These are phyloP conservation scores for Nymphalis c-album DNA, from an alignment of 2,888 invertebrate genomes.

Conservation along the genomic window DNA sequence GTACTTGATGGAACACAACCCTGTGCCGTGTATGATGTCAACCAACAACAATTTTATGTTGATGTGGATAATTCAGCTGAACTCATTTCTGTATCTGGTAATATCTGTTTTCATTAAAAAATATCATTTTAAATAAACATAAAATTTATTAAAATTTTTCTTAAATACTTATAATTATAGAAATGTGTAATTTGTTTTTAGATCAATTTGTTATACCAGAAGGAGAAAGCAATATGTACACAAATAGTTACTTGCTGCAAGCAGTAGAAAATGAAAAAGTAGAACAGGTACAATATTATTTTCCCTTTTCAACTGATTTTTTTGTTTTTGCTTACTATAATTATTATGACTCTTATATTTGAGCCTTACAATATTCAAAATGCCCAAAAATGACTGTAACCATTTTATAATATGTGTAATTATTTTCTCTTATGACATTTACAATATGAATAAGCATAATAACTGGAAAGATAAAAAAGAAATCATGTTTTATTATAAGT, in stretches of 20 bases:
- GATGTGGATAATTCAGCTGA: conserved; percentile 59
- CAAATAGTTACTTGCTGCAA: conserved; percentile 61
- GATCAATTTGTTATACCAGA: conserved; percentile 61
- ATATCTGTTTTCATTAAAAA: conserved; percentile 17
- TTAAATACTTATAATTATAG: no score
- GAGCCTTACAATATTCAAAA: no score
- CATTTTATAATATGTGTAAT: no score
- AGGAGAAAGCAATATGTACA: conserved; percentile 52
- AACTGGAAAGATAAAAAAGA: neutral
- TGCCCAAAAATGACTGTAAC: no score
- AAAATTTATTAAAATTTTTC: no score
- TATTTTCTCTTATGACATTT: no score
- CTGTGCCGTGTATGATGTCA: conserved; percentile 59
- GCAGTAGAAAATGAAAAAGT: conserved; percentile 47
- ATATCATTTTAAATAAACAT: neutral
- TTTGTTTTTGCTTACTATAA: no score
- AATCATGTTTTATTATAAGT: neutral
- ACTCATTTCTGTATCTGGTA: conserved; percentile 62
- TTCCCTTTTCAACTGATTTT: neutral
- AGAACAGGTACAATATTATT: conserved; percentile 49
- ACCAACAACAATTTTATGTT: conserved; percentile 63
- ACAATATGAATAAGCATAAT: neutral
- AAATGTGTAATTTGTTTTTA: conserved; percentile 44
- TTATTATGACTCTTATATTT: no score
- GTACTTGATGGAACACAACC: conserved; percentile 50